A percentile compares a stretch with the other conserved stretches of the same genome.
Conservation (phyloP, 2,797 vertebrate species). For the Scyliorhinus canicula region DNA sequence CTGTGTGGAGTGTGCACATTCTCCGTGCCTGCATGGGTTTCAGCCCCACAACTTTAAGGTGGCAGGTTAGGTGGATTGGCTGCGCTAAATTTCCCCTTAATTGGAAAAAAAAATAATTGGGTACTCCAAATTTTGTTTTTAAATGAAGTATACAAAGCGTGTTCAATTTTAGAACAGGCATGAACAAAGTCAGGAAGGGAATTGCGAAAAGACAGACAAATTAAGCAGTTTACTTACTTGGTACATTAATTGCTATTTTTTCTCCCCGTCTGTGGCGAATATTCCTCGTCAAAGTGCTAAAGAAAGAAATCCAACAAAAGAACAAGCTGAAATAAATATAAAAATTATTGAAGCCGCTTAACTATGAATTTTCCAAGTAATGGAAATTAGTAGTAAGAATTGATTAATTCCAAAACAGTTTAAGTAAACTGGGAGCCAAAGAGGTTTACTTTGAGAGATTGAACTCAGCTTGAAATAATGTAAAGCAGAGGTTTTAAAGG, state of each 20-base stretch:
- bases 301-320: constrained; percentile 45
- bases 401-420: not conserved
- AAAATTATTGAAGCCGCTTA: not conserved
- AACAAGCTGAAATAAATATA: not conserved
- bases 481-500: not conserved
- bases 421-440: not conserved
- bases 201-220: not conserved
- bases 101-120: too few species aligned
- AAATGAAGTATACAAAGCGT: too few species aligned
- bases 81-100: too few species aligned
- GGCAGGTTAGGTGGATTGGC: too few species aligned
- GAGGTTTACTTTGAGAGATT: not conserved
- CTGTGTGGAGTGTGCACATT: too few species aligned
- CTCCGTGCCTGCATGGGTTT: too few species aligned
- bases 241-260: constrained; percentile 91
- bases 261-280: constrained; percentile 91
- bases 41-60: too few species aligned
- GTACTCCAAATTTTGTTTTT: too few species aligned
- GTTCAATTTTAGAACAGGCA: not conserved
- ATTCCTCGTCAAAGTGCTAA: constrained; percentile 88
- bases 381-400: not conserved
- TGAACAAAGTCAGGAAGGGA: not conserved
- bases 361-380: not conserved
- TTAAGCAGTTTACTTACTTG: constrained; percentile 68
- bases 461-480: not conserved